Evolutionary conservation across 1,140 invertebrate genomes (phyloP).

Genomic region (Parasteatoda tepidariorum): DNA sequence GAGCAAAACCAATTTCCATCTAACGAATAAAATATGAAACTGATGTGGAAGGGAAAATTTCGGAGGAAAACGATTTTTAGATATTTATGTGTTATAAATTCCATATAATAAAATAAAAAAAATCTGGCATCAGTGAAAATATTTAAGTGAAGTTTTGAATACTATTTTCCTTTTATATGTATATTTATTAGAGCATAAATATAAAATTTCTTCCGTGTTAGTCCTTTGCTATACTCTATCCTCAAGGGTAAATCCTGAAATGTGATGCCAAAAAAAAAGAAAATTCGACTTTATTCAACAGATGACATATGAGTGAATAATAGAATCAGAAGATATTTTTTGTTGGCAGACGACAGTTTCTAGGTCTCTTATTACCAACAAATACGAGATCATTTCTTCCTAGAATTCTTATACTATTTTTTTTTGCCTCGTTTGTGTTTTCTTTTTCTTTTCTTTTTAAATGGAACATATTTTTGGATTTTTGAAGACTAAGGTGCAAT

Average conservation of each 20-base stretch:
- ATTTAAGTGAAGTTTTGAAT: slow-evolving; percentile 6
- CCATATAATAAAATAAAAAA: slow-evolving; percentile 2
- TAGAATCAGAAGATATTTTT: slow-evolving; percentile 47
- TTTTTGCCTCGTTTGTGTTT: not conserved
- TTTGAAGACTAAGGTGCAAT: too few species aligned
- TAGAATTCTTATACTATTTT: not conserved
- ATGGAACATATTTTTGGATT: too few species aligned
- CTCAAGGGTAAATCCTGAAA: slow-evolving; percentile 9
- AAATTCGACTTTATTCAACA: slow-evolving; percentile 34
- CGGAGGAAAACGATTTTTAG: not conserved
- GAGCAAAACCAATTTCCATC: not conserved
- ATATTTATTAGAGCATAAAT: slow-evolving; percentile 56
- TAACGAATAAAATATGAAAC: not conserved
- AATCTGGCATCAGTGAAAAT: not conserved
- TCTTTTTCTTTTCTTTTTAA: too few species aligned
- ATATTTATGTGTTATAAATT: slow-evolving; percentile 48
- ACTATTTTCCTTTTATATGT: slow-evolving; percentile 37
- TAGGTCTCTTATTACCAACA: slow-evolving; percentile 14
- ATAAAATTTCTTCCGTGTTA: slow-evolving; percentile 24
- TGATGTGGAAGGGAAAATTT: not conserved
- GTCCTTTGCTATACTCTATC: not conserved
- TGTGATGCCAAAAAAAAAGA: slow-evolving; percentile 44
- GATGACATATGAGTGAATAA: slow-evolving; percentile 45
- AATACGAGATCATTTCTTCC: not conserved
- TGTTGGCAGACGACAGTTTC: slow-evolving; percentile 1